Conservation (phyloP, 2,113 vertebrate genomes). For the Tragelaphus buxtoni region DNA sequence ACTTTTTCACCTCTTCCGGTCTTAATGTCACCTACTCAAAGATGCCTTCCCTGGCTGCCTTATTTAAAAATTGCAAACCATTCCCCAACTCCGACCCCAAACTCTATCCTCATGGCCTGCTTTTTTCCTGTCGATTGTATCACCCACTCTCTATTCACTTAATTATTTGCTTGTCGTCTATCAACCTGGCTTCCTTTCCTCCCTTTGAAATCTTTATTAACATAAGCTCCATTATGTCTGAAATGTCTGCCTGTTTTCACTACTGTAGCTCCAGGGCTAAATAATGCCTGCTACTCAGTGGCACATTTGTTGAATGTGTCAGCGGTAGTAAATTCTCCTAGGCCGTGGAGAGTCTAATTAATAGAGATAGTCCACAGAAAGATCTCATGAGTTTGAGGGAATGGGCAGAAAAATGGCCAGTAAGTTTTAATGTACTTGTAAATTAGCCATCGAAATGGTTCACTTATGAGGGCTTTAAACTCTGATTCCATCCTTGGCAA, state of each 20-base stretch:
- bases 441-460: not conserved
- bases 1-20: not conserved
- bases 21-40: not conserved
- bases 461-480: not conserved
- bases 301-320: not conserved
- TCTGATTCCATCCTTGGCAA: not conserved
- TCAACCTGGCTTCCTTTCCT: not conserved
- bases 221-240: not conserved
- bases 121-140: not conserved
- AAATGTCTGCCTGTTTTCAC: not conserved
- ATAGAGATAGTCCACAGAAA: not conserved
- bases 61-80: not conserved
- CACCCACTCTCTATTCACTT: not conserved
- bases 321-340: not conserved
- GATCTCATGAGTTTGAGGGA: not conserved
- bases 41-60: not conserved
- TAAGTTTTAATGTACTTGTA: not conserved
- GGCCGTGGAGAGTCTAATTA: not conserved
- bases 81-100: not conserved
- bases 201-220: not conserved
- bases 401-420: not conserved
- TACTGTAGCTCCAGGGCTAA: not conserved
- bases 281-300: not conserved
- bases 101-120: not conserved
- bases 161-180: not conserved